Base-by-base conservation (phyloP, 2,888 invertebrate species). In the Ophioninae sp. region DNA sequence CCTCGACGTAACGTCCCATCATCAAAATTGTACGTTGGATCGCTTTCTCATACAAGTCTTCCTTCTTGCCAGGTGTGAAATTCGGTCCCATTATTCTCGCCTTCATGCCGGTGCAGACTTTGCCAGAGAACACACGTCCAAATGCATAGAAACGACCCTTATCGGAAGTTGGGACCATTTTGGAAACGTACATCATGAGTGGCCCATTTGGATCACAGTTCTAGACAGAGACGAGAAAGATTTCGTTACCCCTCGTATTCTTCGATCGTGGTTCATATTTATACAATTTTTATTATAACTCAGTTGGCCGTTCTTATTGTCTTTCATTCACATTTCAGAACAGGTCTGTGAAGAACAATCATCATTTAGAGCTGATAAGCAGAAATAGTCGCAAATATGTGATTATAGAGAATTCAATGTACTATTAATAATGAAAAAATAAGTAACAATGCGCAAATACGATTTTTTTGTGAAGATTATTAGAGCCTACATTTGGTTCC, bases 71-170 rank as follows among this genome's bases (percentile, higher is more conserved):
- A 77, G 99, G 99, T 17, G 95, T 94, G 94, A 96, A 99, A 95
- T 99, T 99, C 90, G 99, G 99, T 88, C 99, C 99, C 98, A 99
- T 99, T 94, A 99, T 99, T 91, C 99, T 97, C 85, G 98, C 98
- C 94, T 98, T 98, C 95, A 96, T 96, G 81, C 98, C 98, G 79
- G 98, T 98, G 87, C 89, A 89, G 30, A 94, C 96, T 93, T 97
- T 98, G 90, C 99, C 99, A 88, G 99, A 97, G 95, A 99, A 99
- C 44, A 99, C 99, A 94, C 99, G 99, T 73, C 99, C 99, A 93
- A 99, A 99, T 84, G 99, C 99, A 94, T 99, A 99, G 96, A 99
- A 99, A 93, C 99, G 97, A 85, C 99, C 99, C 95, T 99, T 99
- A 94, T 99, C 99, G 17, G 98, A 97, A 20, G 99, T 99, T 88